These are phyloP conservation scores for Phrynocephalus versicolor DNA, from an alignment of 2,113 vertebrate species.

Conservation along the genomic window DNA sequence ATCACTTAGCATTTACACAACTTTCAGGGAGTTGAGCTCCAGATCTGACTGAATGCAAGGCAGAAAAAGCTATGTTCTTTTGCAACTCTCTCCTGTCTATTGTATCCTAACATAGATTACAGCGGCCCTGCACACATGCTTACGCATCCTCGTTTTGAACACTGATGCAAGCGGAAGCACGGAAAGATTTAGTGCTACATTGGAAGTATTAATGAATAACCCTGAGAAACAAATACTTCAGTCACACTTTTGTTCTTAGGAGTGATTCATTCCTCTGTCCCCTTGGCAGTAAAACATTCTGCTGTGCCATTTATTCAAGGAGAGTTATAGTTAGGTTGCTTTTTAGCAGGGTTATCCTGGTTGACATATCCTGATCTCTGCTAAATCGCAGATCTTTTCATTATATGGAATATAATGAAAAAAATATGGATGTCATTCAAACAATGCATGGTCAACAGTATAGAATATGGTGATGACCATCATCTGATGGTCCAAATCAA, in stretches of 20 bases:
- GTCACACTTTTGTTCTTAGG: neutral
- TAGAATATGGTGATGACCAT: too few relatives aligned
- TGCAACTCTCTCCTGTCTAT: neutral
- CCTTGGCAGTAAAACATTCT: neutral
- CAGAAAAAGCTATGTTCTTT: neutral
- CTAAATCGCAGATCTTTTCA: too few relatives aligned
- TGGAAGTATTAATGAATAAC: slow-evolving; percentile 4
- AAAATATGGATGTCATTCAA: too few relatives aligned
- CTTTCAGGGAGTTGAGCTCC: neutral
- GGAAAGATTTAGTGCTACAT: neutral
- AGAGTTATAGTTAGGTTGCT: neutral
- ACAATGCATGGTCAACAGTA: too few relatives aligned
- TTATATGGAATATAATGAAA: too few relatives aligned
- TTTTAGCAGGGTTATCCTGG: neutral
- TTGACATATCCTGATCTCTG: neutral
- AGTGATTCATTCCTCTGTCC: neutral
- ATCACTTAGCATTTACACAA: slow-evolving; percentile 27
- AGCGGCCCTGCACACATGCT: neutral
- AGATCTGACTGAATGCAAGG: neutral
- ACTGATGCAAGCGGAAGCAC: slow-evolving; percentile 23
- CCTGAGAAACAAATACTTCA: neutral
- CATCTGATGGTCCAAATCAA: too few relatives aligned
- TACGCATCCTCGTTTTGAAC: neutral
- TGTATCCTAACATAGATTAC: slow-evolving; percentile 18
- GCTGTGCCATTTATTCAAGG: neutral